phyloP scores from a whole-genome alignment of 2,797 vertebrate species.

The Centroberyx gerrardi region DNA sequence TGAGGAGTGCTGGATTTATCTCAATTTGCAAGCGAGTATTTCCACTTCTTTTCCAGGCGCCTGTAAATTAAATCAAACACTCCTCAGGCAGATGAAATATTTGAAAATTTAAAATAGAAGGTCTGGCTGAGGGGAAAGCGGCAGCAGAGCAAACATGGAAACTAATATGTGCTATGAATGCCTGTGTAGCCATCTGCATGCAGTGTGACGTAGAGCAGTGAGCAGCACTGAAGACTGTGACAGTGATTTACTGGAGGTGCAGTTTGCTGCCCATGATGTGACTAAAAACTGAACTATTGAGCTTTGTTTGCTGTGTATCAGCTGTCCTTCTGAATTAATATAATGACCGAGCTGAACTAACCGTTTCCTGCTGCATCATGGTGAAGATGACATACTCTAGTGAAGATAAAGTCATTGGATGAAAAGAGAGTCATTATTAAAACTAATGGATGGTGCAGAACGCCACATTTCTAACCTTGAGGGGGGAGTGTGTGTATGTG shows the following conservation, averaged over 20 bases:
- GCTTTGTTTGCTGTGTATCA: background rate
- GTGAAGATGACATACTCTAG: conserved; percentile 18
- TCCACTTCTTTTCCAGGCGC: conserved; percentile 80
- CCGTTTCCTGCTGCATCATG: background rate
- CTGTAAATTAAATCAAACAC: conserved; percentile 85
- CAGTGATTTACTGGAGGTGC: conserved; percentile 7
- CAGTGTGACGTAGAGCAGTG: conserved; percentile 36
- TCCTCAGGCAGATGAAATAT: conserved; percentile 75
- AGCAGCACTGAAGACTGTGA: conserved; percentile 30
- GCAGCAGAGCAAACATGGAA: conserved; percentile 57
- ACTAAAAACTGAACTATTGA: conserved; percentile 17
- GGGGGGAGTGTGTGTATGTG: background rate
- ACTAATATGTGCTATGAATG: conserved; percentile 16
- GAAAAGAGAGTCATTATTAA: background rate
- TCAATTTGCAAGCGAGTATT: conserved; percentile 75
- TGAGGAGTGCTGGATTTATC: conserved; percentile 84
- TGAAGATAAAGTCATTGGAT: conserved; percentile 12
- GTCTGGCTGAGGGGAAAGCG: conserved; percentile 58
- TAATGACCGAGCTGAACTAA: conserved; percentile 2
- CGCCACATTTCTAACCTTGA: background rate
- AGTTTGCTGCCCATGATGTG: background rate
- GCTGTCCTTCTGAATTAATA: background rate
- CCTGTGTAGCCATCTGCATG: conserved; percentile 58
- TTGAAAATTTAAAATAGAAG: conserved; percentile 43
- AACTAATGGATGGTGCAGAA: conserved; percentile 15